Base-by-base conservation (phyloP, 2,797 vertebrate genomes). In the Selene dorsalis region DNA sequence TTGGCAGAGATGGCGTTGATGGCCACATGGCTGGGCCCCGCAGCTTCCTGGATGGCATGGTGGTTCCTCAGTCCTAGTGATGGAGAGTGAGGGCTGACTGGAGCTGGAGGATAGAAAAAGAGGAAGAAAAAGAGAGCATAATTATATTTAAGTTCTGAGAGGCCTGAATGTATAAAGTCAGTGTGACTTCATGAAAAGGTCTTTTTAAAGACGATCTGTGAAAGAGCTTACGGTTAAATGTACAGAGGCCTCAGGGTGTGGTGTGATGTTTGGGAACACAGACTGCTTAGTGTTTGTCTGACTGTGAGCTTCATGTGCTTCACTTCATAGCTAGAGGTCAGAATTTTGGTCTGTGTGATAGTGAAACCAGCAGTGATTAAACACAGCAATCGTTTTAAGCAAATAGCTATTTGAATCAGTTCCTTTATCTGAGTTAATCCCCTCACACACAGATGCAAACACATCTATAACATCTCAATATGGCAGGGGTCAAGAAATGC, bases 1-100 rank as follows among this genome's bases (percentile, higher is more conserved):
- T 99, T 99, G 90, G 98, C 98, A 7, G 98, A 99, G 94, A 99
- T 99, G 93, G 97, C 98, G 56, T 95, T 99, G 93, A 99, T 97
- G 57, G 98, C 98, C 95, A 99, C 96, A 84, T 97, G 96, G 94
- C 98, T 99, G 89, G 98, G 98, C 93, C 98, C 97, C 1, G 97
- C 96, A 28, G 96, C 97, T 83, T 98, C 97, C 93, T 96, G 95
- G 93, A 97, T 95, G 84, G 97, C 98, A 96, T 97, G 93, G 91
- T 98, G 95, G 89, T 97, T 98, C 84, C 96, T 95, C 79, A 93
- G 93, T 84, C 93, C 96, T 73, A 93, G 93, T 8, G 96, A 96
- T 18, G 96, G 96, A 91, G 98, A 98, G 90, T 95, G 95, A 89
- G 94, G 92, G 28, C 93, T 91, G 78, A 86, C 83, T 71, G 95